Conservation (phyloP, 2,797 vertebrate species). For the Syngnathus acus region DNA sequence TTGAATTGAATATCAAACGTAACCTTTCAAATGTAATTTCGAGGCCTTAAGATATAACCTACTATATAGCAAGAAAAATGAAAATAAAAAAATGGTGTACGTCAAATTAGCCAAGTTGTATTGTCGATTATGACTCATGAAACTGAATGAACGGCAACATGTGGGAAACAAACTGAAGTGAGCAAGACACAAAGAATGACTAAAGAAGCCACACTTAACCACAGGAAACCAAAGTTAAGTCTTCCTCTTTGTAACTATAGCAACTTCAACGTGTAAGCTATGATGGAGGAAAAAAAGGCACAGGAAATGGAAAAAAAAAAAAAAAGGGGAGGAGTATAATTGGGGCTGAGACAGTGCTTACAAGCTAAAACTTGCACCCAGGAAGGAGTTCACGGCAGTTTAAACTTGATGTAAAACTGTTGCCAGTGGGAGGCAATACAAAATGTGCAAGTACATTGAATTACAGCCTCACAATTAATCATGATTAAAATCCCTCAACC, state of each 20-base stretch:
- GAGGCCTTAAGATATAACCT: neutral
- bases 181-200: neutral
- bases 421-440: neutral
- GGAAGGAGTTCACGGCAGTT: neutral
- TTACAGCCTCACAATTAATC: neutral
- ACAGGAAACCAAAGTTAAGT: constrained; percentile 41
- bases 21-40: neutral
- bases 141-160: neutral
- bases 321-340: constrained; percentile 23
- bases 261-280: constrained; percentile 41
- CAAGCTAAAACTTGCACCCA: constrained; percentile 17
- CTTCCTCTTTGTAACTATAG: constrained; percentile 46
- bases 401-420: too few relatives aligned
- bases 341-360: constrained; percentile 27
- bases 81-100: neutral
- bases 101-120: neutral
- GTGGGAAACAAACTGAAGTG: neutral
- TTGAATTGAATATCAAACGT: neutral
- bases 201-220: constrained; percentile 28
- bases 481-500: neutral
- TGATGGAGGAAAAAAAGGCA: constrained; percentile 28
- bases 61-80: too few relatives aligned
- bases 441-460: neutral
- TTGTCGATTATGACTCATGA: neutral
- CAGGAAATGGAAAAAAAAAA: constrained; percentile 43